Evolutionary conservation across 2,797 vertebrate species (phyloP).

Genomic region (Sarcoramphus papa): DNA sequence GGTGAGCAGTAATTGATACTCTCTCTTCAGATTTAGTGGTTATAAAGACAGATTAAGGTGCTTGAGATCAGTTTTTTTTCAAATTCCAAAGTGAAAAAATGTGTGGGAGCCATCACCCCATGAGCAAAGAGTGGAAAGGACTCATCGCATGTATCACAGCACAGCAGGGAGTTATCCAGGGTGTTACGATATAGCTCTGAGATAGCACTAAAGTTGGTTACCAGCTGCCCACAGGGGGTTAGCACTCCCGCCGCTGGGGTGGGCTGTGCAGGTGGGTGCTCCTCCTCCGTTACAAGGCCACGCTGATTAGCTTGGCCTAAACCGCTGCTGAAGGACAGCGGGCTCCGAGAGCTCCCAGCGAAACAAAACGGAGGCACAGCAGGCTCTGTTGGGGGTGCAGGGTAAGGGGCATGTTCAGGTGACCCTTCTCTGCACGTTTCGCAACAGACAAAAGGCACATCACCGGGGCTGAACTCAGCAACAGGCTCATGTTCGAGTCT

Average conservation of each 20-base stretch:
- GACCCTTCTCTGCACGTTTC: not conserved
- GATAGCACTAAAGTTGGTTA: not conserved
- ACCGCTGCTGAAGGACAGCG: not conserved
- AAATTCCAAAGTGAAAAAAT: not conserved
- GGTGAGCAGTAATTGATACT: not conserved
- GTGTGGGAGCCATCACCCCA: not conserved
- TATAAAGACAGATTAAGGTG: not conserved
- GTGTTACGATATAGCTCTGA: not conserved
- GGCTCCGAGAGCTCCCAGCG: not conserved
- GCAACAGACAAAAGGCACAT: not conserved
- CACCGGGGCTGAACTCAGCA: fast-evolving
- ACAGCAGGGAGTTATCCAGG: not conserved
- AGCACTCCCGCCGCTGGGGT: fast-evolving
- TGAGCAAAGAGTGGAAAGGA: not conserved
- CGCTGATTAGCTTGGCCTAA: not conserved
- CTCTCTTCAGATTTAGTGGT: not conserved
- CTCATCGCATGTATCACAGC: fast-evolving
- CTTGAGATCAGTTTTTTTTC: not conserved
- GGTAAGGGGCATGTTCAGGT: not conserved
- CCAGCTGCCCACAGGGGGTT: not conserved
- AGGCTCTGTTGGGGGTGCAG: not conserved
- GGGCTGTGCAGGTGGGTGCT: not conserved
- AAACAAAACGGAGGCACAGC: too few relatives aligned
- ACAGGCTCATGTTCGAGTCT: not conserved
- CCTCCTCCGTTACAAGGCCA: not conserved